phyloP scores from a whole-genome alignment of 2,797 vertebrate species.

The Choloepus didactylus region DNA sequence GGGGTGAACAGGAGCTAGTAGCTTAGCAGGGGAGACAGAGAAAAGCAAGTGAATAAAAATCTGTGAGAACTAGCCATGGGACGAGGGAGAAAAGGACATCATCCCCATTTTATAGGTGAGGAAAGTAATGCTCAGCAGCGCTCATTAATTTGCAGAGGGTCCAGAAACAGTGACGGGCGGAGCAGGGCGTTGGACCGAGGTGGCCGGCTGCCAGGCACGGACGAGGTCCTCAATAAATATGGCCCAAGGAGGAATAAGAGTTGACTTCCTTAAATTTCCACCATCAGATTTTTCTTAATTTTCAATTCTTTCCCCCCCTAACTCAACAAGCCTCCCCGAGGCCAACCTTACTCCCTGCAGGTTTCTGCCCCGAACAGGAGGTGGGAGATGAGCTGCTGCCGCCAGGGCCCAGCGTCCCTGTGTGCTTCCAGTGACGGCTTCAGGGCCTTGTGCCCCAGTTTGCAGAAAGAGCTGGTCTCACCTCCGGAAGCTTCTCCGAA shows the following conservation, averaged over 20 bases:
- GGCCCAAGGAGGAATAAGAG: neutral
- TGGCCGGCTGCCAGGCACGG: rapidly evolving
- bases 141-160: neutral
- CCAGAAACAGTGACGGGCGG: neutral
- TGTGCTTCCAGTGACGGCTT: neutral
- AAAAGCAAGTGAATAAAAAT: neutral
- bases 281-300: neutral
- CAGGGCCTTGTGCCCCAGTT: too few species aligned
- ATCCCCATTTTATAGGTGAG: neutral
- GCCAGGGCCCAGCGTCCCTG: neutral
- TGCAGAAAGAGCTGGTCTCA: neutral
- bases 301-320: neutral
- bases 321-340: neutral
- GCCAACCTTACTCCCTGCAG: too few species aligned
- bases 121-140: neutral
- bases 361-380: neutral
- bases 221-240: neutral
- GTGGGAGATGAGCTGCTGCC: neutral
- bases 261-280: neutral
- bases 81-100: too few species aligned
- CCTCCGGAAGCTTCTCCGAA: too few species aligned
- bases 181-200: neutral
- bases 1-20: neutral
- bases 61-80: neutral
- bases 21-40: neutral